A percentile compares a stretch with the other conserved stretches of the same genome.
Evolutionary conservation across 2,888 invertebrate species (phyloP).

Genomic region (Sinohyriopsis cumingii): DNA sequence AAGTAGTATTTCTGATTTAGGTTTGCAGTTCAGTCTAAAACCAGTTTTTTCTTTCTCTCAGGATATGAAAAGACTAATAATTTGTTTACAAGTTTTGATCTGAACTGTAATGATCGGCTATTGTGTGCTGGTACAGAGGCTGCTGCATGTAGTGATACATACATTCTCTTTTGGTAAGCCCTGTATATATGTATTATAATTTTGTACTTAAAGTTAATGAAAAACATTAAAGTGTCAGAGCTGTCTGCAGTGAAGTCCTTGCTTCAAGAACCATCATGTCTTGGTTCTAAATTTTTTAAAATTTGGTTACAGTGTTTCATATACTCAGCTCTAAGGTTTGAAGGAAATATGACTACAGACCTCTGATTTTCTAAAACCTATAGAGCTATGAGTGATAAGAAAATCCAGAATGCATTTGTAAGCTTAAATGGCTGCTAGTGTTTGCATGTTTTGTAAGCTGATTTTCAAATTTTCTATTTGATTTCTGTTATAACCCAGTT

Average conservation of each 20-base stretch:
- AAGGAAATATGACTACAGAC: not conserved
- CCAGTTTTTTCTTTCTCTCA: slow-evolving; percentile 9
- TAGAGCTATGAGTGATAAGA: too few relatives aligned
- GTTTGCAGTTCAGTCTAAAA: too few relatives aligned
- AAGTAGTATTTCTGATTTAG: not conserved
- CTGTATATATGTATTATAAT: not conserved
- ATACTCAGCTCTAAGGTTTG: not conserved
- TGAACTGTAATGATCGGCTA: slow-evolving; percentile 54
- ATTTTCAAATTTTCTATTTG: too few relatives aligned
- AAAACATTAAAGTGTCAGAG: too few relatives aligned
- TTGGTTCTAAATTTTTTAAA: too few relatives aligned
- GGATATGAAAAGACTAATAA: slow-evolving; percentile 38
- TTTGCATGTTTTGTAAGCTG: too few relatives aligned
- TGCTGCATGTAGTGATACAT: slow-evolving; percentile 37
- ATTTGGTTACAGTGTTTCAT: not conserved
- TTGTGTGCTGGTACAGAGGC: slow-evolving; percentile 58
- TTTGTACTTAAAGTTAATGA: not conserved
- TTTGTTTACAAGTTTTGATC: slow-evolving; percentile 50
- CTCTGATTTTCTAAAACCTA: too few relatives aligned
- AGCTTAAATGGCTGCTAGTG: too few relatives aligned
- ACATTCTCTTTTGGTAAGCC: slow-evolving; percentile 56
- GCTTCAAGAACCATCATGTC: too few relatives aligned
- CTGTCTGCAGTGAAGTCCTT: too few relatives aligned
- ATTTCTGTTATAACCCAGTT: too few relatives aligned
- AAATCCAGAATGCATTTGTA: too few relatives aligned